Evolutionary conservation across 1,140 invertebrate species (phyloP).

Genomic region (Anagrus nilaparvatae): DNA sequence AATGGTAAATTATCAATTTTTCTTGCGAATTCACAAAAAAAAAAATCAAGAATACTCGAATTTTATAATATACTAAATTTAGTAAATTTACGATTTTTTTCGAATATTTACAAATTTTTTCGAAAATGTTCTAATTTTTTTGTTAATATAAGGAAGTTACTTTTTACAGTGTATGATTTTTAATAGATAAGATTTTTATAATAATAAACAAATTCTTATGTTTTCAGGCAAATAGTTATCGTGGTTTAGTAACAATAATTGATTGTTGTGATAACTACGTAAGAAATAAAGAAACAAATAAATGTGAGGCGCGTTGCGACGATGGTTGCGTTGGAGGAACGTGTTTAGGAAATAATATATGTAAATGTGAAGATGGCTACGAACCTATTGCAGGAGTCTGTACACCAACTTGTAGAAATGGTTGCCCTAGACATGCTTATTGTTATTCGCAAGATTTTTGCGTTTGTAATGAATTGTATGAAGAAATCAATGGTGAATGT

Average conservation of each 20-base stretch:
- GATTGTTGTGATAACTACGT: constrained; percentile 38
- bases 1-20: too few relatives aligned
- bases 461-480: constrained; percentile 33
- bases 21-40: too few relatives aligned
- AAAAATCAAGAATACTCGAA: too few relatives aligned
- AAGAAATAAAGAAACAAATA: constrained; percentile 21
- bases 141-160: too few relatives aligned
- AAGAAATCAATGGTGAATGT: constrained; percentile 26
- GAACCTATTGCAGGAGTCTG: constrained; percentile 25
- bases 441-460: constrained; percentile 37
- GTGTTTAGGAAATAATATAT: constrained; percentile 30
- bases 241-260: constrained; percentile 29
- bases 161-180: background rate
- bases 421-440: constrained; percentile 32
- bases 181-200: background rate
- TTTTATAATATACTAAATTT: too few relatives aligned
- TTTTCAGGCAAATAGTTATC: constrained; percentile 1
- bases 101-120: too few relatives aligned
- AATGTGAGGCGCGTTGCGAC: constrained; percentile 35
- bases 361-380: constrained; percentile 33
- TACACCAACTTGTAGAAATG: constrained; percentile 27
- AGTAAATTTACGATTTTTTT: too few relatives aligned
- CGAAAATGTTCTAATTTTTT: too few relatives aligned
- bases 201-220: constrained; percentile 1
- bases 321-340: constrained; percentile 36